Percentiles rank a stretch among this genome's conserved stretches.
These are phyloP conservation scores for Diachasmimorpha longicaudata DNA, from an alignment of 1,140 invertebrate genomes.

Conservation along the genomic window DNA sequence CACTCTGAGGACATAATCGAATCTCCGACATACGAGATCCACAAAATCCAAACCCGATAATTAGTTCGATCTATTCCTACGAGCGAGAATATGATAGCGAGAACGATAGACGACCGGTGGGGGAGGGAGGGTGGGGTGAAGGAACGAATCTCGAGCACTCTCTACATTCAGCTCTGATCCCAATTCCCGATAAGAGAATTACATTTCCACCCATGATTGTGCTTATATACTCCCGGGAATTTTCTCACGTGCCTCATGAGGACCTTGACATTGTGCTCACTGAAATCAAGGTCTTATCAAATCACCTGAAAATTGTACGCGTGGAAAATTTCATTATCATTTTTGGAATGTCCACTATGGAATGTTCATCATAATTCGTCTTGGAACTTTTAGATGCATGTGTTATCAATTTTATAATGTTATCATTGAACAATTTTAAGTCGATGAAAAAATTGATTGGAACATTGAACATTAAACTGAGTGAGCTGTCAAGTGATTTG, in stretches of 20 bases:
- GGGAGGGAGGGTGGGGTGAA: background rate
- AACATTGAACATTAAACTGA: no score
- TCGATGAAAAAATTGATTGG: no score
- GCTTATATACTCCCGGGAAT: background rate
- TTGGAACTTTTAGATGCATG: background rate
- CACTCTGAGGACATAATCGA: background rate
- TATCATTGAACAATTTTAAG: no score
- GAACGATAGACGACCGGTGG: no score
- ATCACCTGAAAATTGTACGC: background rate
- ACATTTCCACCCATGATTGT: background rate
- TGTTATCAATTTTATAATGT: no score
- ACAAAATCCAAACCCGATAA: background rate
- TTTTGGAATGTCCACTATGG: no score
- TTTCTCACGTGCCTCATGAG: background rate
- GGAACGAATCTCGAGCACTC: background rate
- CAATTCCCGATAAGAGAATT: slow-evolving; percentile 4
- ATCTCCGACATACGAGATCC: background rate
- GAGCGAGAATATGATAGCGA: background rate
- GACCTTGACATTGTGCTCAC: background rate
- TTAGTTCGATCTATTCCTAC: background rate
- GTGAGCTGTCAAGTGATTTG: no score
- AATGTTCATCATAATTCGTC: background rate
- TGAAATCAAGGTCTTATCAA: background rate
- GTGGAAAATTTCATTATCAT: background rate
- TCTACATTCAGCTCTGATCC: background rate